phyloP scores from a whole-genome alignment of 2,888 invertebrate species.

The Metellina segmentata region DNA sequence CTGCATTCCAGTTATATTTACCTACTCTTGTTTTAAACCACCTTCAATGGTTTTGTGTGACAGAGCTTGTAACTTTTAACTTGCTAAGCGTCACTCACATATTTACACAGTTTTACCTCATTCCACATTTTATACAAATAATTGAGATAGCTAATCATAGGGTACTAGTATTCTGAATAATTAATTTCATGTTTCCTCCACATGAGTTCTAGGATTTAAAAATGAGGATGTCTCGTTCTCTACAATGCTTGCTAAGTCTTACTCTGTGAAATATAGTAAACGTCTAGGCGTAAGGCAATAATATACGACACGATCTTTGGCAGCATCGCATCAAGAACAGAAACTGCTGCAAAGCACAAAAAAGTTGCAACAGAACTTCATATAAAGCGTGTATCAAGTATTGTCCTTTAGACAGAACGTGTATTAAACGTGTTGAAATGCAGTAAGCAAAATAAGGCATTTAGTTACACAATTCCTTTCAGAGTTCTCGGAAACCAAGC shows the following conservation, averaged over 20 bases:
- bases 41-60: constrained; percentile 31
- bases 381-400: constrained; percentile 45
- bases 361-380: constrained; percentile 45
- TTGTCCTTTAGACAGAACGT: constrained; percentile 20
- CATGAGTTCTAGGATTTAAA: constrained; percentile 42
- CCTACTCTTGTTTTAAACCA: constrained; percentile 47
- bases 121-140: constrained; percentile 65
- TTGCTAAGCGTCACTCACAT: constrained; percentile 72
- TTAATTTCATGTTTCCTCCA: constrained; percentile 43
- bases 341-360: constrained; percentile 70
- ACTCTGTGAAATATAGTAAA: constrained; percentile 69
- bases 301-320: constrained; percentile 63
- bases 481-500: constrained; percentile 58
- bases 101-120: constrained; percentile 60
- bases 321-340: constrained; percentile 60
- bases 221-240: constrained; percentile 55
- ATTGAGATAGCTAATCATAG: constrained; percentile 57
- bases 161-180: constrained; percentile 61
- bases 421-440: constrained; percentile 62
- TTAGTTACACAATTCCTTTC: constrained; percentile 58
- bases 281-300: constrained; percentile 73
- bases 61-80: constrained; percentile 56
- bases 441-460: constrained; percentile 73
- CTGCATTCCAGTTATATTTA: constrained; percentile 49
- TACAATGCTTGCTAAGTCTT: constrained; percentile 70